Evolutionary conservation across 2,888 invertebrate genomes (phyloP).

Genomic region (Meiosimyza decipiens): DNA sequence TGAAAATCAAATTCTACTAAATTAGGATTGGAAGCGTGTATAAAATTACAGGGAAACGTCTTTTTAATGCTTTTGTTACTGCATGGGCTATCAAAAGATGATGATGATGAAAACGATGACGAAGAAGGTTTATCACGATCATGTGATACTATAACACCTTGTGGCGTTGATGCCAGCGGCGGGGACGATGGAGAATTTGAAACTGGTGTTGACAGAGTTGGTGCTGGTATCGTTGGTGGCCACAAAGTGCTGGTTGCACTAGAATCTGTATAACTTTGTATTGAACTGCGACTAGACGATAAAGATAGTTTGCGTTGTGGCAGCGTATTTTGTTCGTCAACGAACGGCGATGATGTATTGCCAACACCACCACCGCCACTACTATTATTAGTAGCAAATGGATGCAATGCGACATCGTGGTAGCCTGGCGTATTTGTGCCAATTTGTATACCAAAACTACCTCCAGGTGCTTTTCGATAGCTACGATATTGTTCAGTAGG

Average conservation of each 20-base stretch:
- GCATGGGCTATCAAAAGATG: constrained; percentile 47
- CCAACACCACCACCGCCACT: neutral
- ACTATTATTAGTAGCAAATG: constrained; percentile 40
- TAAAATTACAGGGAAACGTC: constrained; percentile 70
- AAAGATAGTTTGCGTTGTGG: constrained; percentile 50
- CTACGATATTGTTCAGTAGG: constrained; percentile 84
- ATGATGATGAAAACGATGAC: constrained; percentile 17
- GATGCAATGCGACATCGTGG: constrained; percentile 41
- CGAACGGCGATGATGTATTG: constrained; percentile 22
- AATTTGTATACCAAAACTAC: constrained; percentile 67
- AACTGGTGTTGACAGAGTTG: constrained; percentile 36
- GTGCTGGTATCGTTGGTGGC: constrained; percentile 59
- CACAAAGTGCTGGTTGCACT: constrained; percentile 44
- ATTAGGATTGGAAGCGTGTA: constrained; percentile 80
- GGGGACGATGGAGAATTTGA: constrained; percentile 24
- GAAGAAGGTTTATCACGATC: constrained; percentile 31
- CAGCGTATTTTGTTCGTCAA: constrained; percentile 25
- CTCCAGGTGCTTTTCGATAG: constrained; percentile 75
- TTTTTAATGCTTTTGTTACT: constrained; percentile 62
- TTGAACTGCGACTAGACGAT: constrained; percentile 57
- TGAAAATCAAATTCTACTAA: constrained; percentile 72
- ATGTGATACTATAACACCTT: constrained; percentile 4
- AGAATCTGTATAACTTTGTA: constrained; percentile 49
- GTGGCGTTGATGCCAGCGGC: constrained; percentile 19
- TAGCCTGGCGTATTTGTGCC: constrained; percentile 64